Conservation (phyloP, 2,113 vertebrate genomes). For the Psephotus haematonotus region DNA sequence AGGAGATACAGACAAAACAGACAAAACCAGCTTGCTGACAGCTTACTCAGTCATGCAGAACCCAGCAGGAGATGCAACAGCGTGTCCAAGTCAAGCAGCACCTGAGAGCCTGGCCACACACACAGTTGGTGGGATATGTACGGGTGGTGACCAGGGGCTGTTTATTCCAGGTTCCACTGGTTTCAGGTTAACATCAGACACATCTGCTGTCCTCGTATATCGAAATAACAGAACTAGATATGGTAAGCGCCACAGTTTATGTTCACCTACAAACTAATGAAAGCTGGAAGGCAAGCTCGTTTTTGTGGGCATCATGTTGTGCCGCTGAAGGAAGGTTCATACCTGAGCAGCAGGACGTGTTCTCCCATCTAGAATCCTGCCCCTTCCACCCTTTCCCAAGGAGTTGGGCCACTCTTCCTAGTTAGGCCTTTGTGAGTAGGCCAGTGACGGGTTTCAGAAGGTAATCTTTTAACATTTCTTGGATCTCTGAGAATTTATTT, state of each 20-base stretch:
- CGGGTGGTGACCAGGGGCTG: background rate
- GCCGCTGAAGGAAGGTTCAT: background rate
- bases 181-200: background rate
- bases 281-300: background rate
- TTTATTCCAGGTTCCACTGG: background rate
- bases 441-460: background rate
- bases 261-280: background rate
- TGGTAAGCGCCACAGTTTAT: too few species aligned
- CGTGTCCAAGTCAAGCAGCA: background rate
- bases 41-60: background rate
- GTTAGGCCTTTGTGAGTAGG: background rate
- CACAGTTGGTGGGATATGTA: background rate
- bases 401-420: background rate
- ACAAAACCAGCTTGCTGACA: background rate
- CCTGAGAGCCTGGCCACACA: background rate
- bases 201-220: background rate
- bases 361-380: background rate
- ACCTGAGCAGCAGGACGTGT: background rate
- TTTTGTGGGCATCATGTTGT: background rate
- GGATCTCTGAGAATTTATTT: background rate
- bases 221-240: background rate
- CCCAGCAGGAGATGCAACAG: fast-evolving
- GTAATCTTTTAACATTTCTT: background rate
- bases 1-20: background rate
- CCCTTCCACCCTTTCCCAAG: background rate